A percentile compares a stretch with the other conserved stretches of the same genome.
phyloP scores from a whole-genome alignment of 1,140 invertebrate species.

The Scaptomyza hsui region DNA sequence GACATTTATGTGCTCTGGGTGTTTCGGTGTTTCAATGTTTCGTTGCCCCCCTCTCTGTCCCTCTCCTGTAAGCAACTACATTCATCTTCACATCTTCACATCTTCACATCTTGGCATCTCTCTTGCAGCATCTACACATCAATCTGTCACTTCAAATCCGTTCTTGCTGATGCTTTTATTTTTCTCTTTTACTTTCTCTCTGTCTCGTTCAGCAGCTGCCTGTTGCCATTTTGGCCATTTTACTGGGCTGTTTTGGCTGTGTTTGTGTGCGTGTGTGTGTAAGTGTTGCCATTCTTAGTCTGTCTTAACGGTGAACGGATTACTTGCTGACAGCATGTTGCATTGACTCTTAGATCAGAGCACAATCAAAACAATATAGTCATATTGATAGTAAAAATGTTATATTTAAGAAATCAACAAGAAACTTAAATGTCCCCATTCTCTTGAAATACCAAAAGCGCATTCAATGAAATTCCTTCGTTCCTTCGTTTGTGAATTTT shows the following conservation, averaged over 20 bases:
- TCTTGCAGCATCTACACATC: slow-evolving; percentile 62
- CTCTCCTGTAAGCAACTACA: slow-evolving; percentile 35
- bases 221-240: slow-evolving; percentile 40
- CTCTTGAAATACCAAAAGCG: too few species aligned
- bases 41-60: not conserved
- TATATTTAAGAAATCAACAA: too few species aligned
- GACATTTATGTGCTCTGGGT: slow-evolving; percentile 55
- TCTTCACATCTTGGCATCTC: slow-evolving; percentile 27
- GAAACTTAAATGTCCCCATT: too few species aligned
- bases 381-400: too few species aligned
- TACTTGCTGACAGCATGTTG: slow-evolving; percentile 3
- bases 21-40: not conserved
- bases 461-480: too few species aligned
- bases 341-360: not conserved
- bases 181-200: not conserved
- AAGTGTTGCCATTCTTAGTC: slow-evolving; percentile 40
- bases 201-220: slow-evolving; percentile 21
- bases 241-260: slow-evolving; percentile 33
- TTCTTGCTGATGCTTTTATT: slow-evolving; percentile 13
- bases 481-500: too few species aligned
- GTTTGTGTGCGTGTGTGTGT: slow-evolving; percentile 4
- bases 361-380: too few species aligned
- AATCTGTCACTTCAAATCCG: slow-evolving; percentile 69
- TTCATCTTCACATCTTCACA: slow-evolving; percentile 46
- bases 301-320: slow-evolving; percentile 56